Base-by-base conservation (phyloP, 2,888 invertebrate species). In the Aelia acuminata region DNA sequence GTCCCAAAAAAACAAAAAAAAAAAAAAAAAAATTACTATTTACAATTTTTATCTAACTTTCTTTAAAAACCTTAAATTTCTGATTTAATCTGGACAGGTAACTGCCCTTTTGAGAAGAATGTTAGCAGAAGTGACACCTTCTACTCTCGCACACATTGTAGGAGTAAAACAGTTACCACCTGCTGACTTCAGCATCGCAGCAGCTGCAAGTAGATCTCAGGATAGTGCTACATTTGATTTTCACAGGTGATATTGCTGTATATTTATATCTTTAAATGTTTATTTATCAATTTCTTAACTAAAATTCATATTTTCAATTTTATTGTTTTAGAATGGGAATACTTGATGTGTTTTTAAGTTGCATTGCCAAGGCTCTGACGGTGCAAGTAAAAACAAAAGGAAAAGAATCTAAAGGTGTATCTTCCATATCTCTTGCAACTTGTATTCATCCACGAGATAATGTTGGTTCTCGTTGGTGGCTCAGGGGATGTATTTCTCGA, bases 351-450 rank as follows among this genome's bases (percentile, higher is more conserved):
- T 95, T 99, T 91, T 93, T 98, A 89, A 96, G 97, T 90, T 97
- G 98, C 90, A 96, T 99, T 89, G 97, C 97, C 53, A 99, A 98
- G 93, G 95, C 98, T 0, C 93, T 99, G 89, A 96, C 96, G 4
- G 95, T 98, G 3, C 98, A 98, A 93, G 96, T 98, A 35, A 98
- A 98, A 93, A 94, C 95, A 11, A 95, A 96, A 92, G 94, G 91
- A 80, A 92, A 93, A 0, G 91, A 92, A 8, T 92, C 92, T 49
- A 93, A 94, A 91, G 93, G 93, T 90, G 92, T 93, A 47, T 94
- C 93, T 75, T 94, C 95, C 0, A 93, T 95, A 53, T 94, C 94
- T 0, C 92, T 95, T 90, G 94, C 94, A 2, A 94, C 94, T 0
- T 94, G 94, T 91, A 92, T 95, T 92, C 92, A 94, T 93, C 92